Base-by-base conservation (phyloP, 1,140 invertebrate species). In the Ctenoplectra terminalis region DNA sequence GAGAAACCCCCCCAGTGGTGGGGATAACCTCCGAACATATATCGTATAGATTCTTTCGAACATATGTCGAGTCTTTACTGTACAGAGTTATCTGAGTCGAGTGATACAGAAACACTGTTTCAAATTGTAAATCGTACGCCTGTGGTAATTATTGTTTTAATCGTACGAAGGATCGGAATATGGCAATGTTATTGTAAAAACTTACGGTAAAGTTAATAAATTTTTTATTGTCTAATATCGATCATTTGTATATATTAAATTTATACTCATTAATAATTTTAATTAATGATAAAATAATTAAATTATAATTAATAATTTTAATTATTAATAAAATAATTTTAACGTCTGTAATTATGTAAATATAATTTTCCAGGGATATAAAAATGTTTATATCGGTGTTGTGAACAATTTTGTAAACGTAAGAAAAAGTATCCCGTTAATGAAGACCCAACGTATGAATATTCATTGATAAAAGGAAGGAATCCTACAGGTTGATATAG, bases 301-400 rank as follows among this genome's bases (percentile, higher is more conserved):
- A n/a, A n/a, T n/a, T n/a, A n/a, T n/a, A n/a, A n/a, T n/a, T n/a
- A n/a, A n/a, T n/a, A n/a, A n/a, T n/a, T n/a, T n/a, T n/a, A n/a
- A n/a, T n/a, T n/a, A n/a, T n/a, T n/a, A n/a, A n/a, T n/a, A n/a
- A n/a, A n/a, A n/a, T n/a, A n/a, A n/a, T n/a, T n/a, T n/a, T n/a
- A n/a, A n/a, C n/a, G n/a, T n/a, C n/a, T n/a, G n/a, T n/a, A n/a
- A n/a, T n/a, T n/a, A n/a, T n/a, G n/a, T n/a, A n/a, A n/a, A n/a
- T n/a, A n/a, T 71, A 9, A 40, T 17, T 71, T 71, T 71, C 5
- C 56, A 73, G 71, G 31, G 9, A 60, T 34, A 29, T 46, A 48
- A 64, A 20, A 63, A 43, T 64, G 61, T 67, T 50, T 34, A 15
- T 7, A 1, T n/a, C 9, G 26, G 20, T 69, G 20, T 69, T 29